These are phyloP conservation scores for Bombyx mori DNA, from an alignment of 1,140 invertebrate genomes.

Conservation along the genomic window ASM3026992v2 NC_085111.1:13926001-13926500, in stretches of 20 bases:
- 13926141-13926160: conserved; percentile 28
- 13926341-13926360: conserved; percentile 60
- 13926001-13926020: conserved; percentile 15
- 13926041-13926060: no score
- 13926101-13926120: conserved; percentile 53
- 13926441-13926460: conserved; percentile 5
- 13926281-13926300: no score
- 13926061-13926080: no score
- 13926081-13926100: conserved; percentile 37
- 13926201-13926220: background rate
- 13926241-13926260: conserved; percentile 4
- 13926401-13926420: conserved; percentile 51
- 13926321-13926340: conserved; percentile 34
- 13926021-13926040: no score
- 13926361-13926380: conserved; percentile 64
- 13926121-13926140: conserved; percentile 33
- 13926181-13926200: conserved; percentile 8
- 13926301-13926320: conserved; percentile 1
- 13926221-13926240: conserved; percentile 3
- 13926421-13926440: conserved; percentile 54
- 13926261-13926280: background rate
- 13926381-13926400: conserved; percentile 27
- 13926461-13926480: no score
- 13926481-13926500: no score
- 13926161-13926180: conserved; percentile 34